These are phyloP conservation scores for Linepithema humile DNA, from an alignment of 1,140 invertebrate species.

Conservation along the genomic window DNA sequence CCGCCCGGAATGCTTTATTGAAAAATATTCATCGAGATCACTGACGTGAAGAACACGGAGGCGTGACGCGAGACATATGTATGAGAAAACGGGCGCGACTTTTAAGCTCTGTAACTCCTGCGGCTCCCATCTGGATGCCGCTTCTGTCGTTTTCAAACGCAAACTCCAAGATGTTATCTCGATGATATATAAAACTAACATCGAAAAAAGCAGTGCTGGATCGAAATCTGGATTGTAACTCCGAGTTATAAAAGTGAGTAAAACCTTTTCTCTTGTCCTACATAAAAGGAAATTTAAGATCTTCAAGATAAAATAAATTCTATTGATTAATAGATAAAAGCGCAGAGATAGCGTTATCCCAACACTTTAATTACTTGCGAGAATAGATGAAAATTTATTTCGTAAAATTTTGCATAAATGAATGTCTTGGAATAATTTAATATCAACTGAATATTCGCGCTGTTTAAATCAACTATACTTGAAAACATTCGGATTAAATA, in stretches of 20 bases:
- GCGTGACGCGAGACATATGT: background rate
- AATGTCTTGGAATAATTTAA: background rate
- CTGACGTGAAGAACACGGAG: background rate
- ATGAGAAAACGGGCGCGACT: conserved; percentile 36
- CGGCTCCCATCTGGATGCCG: conserved; percentile 24
- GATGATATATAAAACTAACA: background rate
- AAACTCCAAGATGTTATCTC: background rate
- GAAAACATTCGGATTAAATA: background rate
- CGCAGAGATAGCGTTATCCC: background rate
- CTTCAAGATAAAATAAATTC: background rate
- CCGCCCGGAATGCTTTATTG: conserved; percentile 41
- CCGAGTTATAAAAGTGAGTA: no score
- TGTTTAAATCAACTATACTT: background rate
- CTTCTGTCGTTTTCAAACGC: conserved; percentile 8
- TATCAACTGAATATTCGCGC: background rate
- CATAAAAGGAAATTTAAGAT: background rate
- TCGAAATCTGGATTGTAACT: background rate
- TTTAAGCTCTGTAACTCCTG: conserved; percentile 30
- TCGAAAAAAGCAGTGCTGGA: background rate
- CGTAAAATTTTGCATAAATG: background rate
- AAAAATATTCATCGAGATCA: conserved; percentile 27
- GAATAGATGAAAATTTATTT: background rate
- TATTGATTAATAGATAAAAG: background rate
- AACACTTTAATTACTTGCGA: background rate
- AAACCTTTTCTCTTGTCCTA: no score